phyloP scores from a whole-genome alignment of 2,113 vertebrate species.

The Chrysochloris asiatica region DNA sequence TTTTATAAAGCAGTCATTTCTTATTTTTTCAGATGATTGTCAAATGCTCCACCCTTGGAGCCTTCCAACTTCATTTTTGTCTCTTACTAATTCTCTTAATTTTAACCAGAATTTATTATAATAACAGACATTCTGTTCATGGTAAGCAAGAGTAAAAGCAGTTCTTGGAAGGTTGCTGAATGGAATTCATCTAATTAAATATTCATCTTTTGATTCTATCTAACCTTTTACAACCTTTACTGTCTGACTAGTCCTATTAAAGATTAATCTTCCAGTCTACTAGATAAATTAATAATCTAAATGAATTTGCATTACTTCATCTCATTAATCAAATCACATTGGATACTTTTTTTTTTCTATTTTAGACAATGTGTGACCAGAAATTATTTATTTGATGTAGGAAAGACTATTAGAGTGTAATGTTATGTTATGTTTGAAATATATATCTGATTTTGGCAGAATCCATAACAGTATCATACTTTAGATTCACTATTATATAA shows the following conservation, averaged over 20 bases:
- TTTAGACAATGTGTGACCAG: slow-evolving; percentile 30
- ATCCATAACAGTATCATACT: background rate
- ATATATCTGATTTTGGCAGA: background rate
- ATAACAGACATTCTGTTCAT: slow-evolving; percentile 73
- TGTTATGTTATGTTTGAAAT: slow-evolving; percentile 39
- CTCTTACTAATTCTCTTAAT: slow-evolving; percentile 78
- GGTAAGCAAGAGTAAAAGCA: slow-evolving; percentile 74
- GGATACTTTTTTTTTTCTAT: slow-evolving; percentile 47
- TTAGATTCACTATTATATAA: background rate
- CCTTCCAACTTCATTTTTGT: slow-evolving; percentile 73
- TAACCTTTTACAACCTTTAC: slow-evolving; percentile 85
- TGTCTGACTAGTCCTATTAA: slow-evolving; percentile 84
- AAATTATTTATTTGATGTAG: background rate
- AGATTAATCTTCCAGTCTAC: slow-evolving; percentile 82
- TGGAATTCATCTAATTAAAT: slow-evolving; percentile 82
- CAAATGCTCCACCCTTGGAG: slow-evolving; percentile 72
- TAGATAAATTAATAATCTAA: slow-evolving; percentile 79
- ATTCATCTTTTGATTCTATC: slow-evolving; percentile 84
- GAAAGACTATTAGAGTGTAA: slow-evolving; percentile 18
- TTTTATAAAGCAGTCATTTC: slow-evolving; percentile 62
- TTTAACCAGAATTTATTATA: slow-evolving; percentile 81
- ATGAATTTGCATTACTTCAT: slow-evolving; percentile 77
- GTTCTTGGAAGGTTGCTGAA: slow-evolving; percentile 77
- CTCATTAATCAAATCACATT: slow-evolving; percentile 76
- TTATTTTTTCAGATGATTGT: slow-evolving; percentile 72